phyloP scores from a whole-genome alignment of 2,113 vertebrate genomes.

The Sylvietta virens region DNA sequence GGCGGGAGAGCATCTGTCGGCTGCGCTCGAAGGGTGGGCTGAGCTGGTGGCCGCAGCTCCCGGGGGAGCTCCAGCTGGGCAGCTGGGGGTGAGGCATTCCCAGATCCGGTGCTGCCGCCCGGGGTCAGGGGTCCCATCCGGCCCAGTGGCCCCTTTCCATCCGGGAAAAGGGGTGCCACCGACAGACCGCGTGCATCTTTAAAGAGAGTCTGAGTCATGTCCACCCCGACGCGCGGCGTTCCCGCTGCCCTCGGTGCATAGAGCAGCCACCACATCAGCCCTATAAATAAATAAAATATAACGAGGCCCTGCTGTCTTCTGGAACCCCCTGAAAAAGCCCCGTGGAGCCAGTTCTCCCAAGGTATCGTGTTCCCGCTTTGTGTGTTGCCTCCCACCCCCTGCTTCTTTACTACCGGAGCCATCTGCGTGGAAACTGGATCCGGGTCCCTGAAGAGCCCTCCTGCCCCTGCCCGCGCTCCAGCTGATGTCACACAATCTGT shows the following conservation, averaged over 20 bases:
- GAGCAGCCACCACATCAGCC: not conserved
- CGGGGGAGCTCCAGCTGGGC: not conserved
- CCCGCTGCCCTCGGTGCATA: not conserved
- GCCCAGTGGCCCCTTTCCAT: not conserved
- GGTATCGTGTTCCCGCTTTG: slow-evolving; percentile 25
- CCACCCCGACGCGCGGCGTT: not conserved
- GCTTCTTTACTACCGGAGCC: slow-evolving; percentile 7
- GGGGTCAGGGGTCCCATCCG: not conserved
- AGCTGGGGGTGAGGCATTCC: not conserved
- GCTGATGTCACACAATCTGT: slow-evolving; percentile 58
- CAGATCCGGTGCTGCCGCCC: not conserved
- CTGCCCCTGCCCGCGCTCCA: slow-evolving; percentile 25
- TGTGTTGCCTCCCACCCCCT: not conserved
- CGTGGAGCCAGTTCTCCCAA: not conserved
- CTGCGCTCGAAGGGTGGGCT: slow-evolving; percentile 11
- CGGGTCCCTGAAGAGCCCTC: not conserved
- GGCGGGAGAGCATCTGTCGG: slow-evolving; percentile 47
- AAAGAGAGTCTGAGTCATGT: not conserved
- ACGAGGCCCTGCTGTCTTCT: not conserved
- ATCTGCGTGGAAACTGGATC: slow-evolving; percentile 55
- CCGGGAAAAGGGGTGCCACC: not conserved
- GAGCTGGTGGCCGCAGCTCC: not conserved
- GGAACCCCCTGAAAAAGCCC: slow-evolving; percentile 13
- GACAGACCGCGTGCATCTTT: not conserved
- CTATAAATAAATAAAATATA: slow-evolving; percentile 44